Evolutionary conservation across 1,140 invertebrate species (phyloP), one percentile per base, ranked within the genome.

Genomic region (Microplitis demolitor): DNA sequence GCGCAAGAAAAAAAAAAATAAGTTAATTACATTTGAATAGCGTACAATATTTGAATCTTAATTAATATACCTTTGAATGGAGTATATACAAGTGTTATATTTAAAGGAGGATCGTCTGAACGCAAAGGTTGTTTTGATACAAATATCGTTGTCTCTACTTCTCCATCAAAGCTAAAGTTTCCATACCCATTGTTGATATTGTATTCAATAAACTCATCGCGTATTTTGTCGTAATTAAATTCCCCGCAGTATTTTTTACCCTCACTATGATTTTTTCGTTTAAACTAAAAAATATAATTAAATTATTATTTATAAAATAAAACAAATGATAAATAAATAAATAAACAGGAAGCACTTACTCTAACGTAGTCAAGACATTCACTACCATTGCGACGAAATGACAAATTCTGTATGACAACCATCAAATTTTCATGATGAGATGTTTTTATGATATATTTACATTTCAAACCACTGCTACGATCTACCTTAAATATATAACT

Each of bases 81-180:
- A 53, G 84, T 86, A 54, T 83, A 86, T 39, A 77, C 73, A 37
- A 86, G 78, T 1, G 53, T 73, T n/a, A 86, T 72, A 71, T 81
- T 75, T 14, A 85, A 69, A 54, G 50, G 58, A 53, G 33, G 54
- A 53, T 84, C 76, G 11, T 69, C 76, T 6, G 54, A 33, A 1
- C 39, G 13, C 11, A 82, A 53, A 6, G 61, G 72, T 37, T 79
- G 62, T 51, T 79, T 78, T 0, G 83, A 84, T 34, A 86, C 77
- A 39, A 81, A 84, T 74, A 86, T 84, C 24, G 78, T 77, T 54
- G 84, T 86, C 69, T 82, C 80, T 72, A 83, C 76, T 72, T 79
- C 76, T 14, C 76, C 75, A n/a, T 73, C 69, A 3, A 24, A 78
- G 74, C 11, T 33, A 51, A 37, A n/a, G 61, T 53, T 53, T 14